Percentiles rank a stretch among this genome's conserved stretches.
phyloP scores from a whole-genome alignment of 2,888 invertebrate genomes.

The Lapara coniferarum region DNA sequence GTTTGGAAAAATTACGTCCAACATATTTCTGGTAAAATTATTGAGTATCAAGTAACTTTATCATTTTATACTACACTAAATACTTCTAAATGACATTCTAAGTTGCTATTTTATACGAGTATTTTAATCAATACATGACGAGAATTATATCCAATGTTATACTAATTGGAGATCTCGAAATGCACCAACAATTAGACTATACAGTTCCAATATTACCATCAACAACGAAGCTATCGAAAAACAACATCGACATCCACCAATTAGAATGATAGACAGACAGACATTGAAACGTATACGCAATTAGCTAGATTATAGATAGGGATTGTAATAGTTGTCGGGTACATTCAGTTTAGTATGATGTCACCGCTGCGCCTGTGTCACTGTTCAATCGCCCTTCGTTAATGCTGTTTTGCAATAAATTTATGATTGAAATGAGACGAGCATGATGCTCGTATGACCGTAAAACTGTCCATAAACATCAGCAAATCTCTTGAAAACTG shows the following conservation, averaged over 20 bases:
- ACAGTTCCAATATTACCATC: neutral
- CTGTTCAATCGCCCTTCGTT: neutral
- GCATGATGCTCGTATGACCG: no score
- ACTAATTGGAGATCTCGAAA: neutral
- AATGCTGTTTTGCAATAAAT: neutral
- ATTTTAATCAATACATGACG: no score
- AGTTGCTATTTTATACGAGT: no score
- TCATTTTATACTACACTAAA: no score
- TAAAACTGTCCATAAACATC: no score
- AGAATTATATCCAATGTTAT: no score
- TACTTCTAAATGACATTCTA: no score
- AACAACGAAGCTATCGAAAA: slow-evolving; percentile 6
- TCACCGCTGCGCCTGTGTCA: slow-evolving; percentile 12
- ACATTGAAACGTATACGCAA: slow-evolving; percentile 14
- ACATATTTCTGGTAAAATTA: no score
- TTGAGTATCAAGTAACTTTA: no score
- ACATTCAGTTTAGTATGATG: neutral
- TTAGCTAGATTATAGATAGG: slow-evolving; percentile 14
- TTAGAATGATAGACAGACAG: slow-evolving; percentile 19
- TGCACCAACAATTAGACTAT: neutral
- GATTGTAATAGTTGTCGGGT: neutral
- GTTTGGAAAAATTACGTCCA: no score
- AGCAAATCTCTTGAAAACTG: no score
- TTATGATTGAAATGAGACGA: no score
- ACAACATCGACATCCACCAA: slow-evolving; percentile 9